These are phyloP conservation scores for Acheta domesticus DNA, from an alignment of 2,888 invertebrate species.

Conservation along the genomic window DNA sequence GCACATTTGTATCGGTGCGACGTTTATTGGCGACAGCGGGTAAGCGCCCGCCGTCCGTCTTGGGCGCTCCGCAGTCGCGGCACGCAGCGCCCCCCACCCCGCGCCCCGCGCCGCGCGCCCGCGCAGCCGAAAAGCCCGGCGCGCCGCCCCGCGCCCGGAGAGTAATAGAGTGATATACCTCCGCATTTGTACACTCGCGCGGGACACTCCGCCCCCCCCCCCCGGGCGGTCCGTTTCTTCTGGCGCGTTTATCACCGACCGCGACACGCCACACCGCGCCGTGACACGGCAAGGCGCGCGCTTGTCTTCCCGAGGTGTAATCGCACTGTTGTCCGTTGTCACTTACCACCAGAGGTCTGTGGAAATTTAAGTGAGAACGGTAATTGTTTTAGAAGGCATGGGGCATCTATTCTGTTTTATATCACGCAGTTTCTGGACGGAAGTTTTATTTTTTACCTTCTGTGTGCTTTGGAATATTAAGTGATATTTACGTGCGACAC, in stretches of 20 bases:
- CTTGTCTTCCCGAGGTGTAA: too few species aligned
- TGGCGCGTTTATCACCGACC: not conserved
- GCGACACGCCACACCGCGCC: not conserved
- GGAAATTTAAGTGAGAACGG: too few species aligned
- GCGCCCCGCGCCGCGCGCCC: not conserved
- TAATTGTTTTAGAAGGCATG: too few species aligned
- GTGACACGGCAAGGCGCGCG: too few species aligned
- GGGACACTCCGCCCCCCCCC: not conserved
- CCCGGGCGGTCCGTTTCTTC: not conserved
- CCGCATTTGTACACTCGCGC: not conserved
- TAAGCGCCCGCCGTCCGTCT: not conserved
- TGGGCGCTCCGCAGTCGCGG: slow-evolving; percentile 18
- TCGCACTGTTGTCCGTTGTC: too few species aligned
- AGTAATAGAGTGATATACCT: slow-evolving; percentile 8
- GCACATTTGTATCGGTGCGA: not conserved
- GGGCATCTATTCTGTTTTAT: too few species aligned
- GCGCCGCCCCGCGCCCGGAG: not conserved
- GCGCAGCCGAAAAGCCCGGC: not conserved
- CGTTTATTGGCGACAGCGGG: slow-evolving; percentile 18
- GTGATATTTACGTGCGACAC: too few species aligned
- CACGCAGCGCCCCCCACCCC: not conserved
- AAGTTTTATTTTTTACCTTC: too few species aligned
- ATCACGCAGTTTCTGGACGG: too few species aligned
- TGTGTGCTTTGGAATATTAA: too few species aligned
- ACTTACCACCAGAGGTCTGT: too few species aligned